Base-by-base conservation (phyloP, 2,113 vertebrate genomes). In the Panurus biarmicus region DNA sequence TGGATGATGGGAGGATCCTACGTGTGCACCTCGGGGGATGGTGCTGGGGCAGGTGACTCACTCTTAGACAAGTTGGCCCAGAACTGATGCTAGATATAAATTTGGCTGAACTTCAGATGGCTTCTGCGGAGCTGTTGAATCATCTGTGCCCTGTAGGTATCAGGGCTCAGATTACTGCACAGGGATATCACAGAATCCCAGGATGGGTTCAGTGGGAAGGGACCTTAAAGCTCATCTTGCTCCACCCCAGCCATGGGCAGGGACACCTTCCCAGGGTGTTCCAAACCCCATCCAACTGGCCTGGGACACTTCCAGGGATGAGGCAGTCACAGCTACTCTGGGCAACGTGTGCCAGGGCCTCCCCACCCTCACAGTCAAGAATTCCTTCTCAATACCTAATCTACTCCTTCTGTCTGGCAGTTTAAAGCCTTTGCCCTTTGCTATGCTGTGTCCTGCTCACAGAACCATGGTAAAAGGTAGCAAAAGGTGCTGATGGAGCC, bases 261-360 rank as follows among this genome's bases (percentile, higher is more conserved):
- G n/a, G 53, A 74, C 45, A 51, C 2, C n/a, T 69, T 19, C n/a
- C n/a, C 29, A 22, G 12, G 14, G 1, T 2, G 35, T 1, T 75
- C 40, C 35, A 48, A 56, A 29, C 18, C 10, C 18, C 0, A 0
- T 62, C 25, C 35, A 42, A 0, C 12, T 17, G 47, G n/a, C 14
- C 14, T 42, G 7, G 47, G 5, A 23, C 12, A 42, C 6, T 40
- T 0, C 11, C 17, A 69, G 20, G 40, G 21, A 82, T 61, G 53
- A 10, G 14, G 14, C 38, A 74, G 19, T 38, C 33, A 29, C 60
- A 88, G 38, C 38, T 74, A 0, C 54, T 82, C 54, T 69, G 54
- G 20, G 14, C 21, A 69, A 0, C 20, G 21, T 61, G 21, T 26
- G 17, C 16, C 28, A 61, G 29, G n/a, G 24, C 16, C 36, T 53